Conservation (phyloP, 2,113 vertebrate species). For the Oreochromis spilurus region DNA sequence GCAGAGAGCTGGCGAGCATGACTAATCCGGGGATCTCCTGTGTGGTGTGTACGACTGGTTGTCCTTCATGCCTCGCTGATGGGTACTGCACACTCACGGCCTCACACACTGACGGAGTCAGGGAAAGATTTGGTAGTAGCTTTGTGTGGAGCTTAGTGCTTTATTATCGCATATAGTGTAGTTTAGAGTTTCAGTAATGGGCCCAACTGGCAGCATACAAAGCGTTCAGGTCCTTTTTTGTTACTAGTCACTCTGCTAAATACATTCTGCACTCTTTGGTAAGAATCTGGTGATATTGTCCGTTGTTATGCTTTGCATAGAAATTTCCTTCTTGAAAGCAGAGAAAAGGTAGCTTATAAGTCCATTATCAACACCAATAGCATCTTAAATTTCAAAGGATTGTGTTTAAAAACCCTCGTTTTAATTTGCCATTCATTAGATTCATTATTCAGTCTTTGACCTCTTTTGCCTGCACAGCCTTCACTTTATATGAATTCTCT, state of each 20-base stretch:
- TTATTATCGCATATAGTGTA: background rate
- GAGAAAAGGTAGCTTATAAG: background rate
- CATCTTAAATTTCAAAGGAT: background rate
- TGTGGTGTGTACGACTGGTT: slow-evolving; percentile 26
- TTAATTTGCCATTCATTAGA: background rate
- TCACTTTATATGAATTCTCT: slow-evolving; percentile 3
- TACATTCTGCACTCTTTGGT: background rate
- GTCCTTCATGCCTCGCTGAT: slow-evolving; percentile 67
- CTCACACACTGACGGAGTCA: background rate
- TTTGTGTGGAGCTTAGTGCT: background rate
- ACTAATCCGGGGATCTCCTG: slow-evolving; percentile 73
- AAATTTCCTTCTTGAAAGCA: background rate
- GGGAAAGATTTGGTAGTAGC: background rate
- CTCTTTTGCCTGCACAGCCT: background rate
- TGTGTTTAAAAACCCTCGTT: background rate
- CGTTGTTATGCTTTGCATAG: background rate
- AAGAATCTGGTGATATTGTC: background rate
- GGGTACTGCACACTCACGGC: background rate
- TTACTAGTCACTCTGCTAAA: background rate
- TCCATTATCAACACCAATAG: background rate
- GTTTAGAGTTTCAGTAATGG: background rate
- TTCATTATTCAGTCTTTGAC: slow-evolving; percentile 1
- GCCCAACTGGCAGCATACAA: background rate
- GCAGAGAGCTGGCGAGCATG: slow-evolving; percentile 31
- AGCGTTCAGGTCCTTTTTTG: background rate